Evolutionary conservation across 2,888 invertebrate genomes (phyloP).

Genomic region (Drosophila greeni): DNA sequence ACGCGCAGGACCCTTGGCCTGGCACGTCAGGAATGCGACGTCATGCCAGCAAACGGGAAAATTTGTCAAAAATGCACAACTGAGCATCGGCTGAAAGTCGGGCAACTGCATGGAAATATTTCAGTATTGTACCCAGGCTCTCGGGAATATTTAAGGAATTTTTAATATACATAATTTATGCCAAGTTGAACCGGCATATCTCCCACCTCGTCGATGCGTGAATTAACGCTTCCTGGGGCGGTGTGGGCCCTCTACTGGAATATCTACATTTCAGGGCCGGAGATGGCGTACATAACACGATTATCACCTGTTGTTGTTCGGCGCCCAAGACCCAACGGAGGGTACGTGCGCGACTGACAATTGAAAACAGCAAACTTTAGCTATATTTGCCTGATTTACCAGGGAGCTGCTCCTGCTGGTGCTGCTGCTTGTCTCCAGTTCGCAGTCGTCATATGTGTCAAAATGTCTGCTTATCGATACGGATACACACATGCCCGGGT

Average conservation of each 20-base stretch:
- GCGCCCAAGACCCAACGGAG: neutral
- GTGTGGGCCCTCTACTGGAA: neutral
- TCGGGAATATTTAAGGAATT: slow-evolving; percentile 66
- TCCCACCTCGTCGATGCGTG: slow-evolving; percentile 12
- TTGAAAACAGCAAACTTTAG: slow-evolving; percentile 31
- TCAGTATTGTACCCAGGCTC: slow-evolving; percentile 41
- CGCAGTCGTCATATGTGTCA: slow-evolving; percentile 58
- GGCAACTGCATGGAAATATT: slow-evolving; percentile 70
- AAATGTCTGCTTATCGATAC: slow-evolving; percentile 67
- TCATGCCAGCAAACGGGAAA: slow-evolving; percentile 61
- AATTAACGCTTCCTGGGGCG: slow-evolving; percentile 9
- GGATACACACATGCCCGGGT: slow-evolving; percentile 24
- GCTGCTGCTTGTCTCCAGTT: slow-evolving; percentile 23
- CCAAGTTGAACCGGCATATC: slow-evolving; percentile 20
- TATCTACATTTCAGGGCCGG: neutral
- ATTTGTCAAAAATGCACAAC: slow-evolving; percentile 69
- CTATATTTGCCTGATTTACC: slow-evolving; percentile 24
- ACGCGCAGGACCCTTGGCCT: neutral
- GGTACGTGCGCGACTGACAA: slow-evolving; percentile 24
- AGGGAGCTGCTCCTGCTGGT: slow-evolving; percentile 13
- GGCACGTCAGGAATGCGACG: slow-evolving; percentile 59
- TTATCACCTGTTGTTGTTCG: slow-evolving; percentile 10
- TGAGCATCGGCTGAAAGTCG: slow-evolving; percentile 41
- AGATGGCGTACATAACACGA: slow-evolving; percentile 6
- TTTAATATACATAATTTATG: slow-evolving; percentile 73